Base-by-base conservation (phyloP, 2,888 invertebrate genomes). In the Psococerastis gibbosa region DNA sequence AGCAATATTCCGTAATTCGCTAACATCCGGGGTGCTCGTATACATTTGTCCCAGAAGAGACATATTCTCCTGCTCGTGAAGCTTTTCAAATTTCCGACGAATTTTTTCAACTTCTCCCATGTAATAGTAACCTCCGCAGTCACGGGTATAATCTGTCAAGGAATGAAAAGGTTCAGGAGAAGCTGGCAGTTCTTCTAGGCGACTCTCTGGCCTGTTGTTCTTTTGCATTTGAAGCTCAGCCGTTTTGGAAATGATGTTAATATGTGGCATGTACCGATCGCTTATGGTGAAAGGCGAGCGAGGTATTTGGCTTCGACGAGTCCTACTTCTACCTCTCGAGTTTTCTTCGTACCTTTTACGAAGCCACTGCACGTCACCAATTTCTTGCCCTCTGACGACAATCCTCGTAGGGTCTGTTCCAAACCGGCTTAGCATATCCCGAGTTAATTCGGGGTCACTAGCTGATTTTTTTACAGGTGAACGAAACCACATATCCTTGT, bases 211-310 rank as follows among this genome's bases (percentile, higher is more conserved):
- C 18, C 46, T 31, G 9, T 50, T 35, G 38, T 49, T 27, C 44
- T 45, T 33, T 32, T 44, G 41, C 16, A 44, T 62, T 38, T 70
- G 66, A 23, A 81, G 61, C 1, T 74, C 69, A 0, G 84, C 85
- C 44, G 82, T 71, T 62, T 87, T 85, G 52, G 85, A 85, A 52
- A 87, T 88, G n/a, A 87, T 75, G 53, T 87, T 84, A 50, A 87
- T 85, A 54, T 81, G 84, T 1, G 87, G 85, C 84, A 87, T 85
- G 49, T 75, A 75, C 11, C 83, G 70, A 55, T 83, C 78, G 44
- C 73, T 73, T 1, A 71, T 65, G 27, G 73, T 67, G 23, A 80
- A 62, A 1, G 75, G 73, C 27, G 70, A 62, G 32, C 70, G 65
- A 6, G 72, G 73, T 42, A 79, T 73, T 0, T 81, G 79, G 1